Conservation (phyloP, 2,113 vertebrate genomes). For the Arizona elegans region DNA sequence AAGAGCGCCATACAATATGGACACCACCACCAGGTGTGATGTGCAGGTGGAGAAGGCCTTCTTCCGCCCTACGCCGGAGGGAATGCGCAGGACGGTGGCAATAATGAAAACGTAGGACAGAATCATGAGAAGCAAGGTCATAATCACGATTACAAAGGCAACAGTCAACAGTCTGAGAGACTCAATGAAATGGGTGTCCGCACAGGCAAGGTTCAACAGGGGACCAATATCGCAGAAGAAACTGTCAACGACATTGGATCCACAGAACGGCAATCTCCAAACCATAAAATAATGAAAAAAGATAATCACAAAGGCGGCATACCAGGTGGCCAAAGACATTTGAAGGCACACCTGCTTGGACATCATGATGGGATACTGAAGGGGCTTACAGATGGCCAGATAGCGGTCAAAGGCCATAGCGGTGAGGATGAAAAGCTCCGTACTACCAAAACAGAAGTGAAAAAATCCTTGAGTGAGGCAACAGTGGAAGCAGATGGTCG, state of each 20-base stretch:
- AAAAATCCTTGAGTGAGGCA: slow-evolving; percentile 35
- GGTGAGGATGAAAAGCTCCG: slow-evolving; percentile 34
- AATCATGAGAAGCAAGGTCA: slow-evolving; percentile 17
- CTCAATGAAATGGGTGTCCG: neutral
- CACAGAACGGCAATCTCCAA: slow-evolving; percentile 25
- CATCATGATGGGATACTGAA: slow-evolving; percentile 30
- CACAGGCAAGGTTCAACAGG: neutral
- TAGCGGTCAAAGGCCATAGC: neutral
- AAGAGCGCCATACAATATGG: slow-evolving; percentile 33
- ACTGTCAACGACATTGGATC: neutral
- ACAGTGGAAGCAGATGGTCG: neutral
- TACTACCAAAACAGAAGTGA: slow-evolving; percentile 19
- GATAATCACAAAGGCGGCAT: neutral
- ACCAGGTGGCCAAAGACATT: slow-evolving; percentile 20
- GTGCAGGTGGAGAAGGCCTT: slow-evolving; percentile 49
- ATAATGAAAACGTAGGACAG: slow-evolving; percentile 26
- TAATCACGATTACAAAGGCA: neutral
- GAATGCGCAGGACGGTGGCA: slow-evolving; percentile 2
- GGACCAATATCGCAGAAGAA: slow-evolving; percentile 33
- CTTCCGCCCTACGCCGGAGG: neutral
- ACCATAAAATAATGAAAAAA: neutral
- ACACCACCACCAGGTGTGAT: slow-evolving; percentile 29
- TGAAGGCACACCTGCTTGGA: slow-evolving; percentile 7
- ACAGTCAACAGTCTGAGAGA: neutral
- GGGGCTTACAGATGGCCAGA: slow-evolving; percentile 33